Base-by-base conservation (phyloP, 2,797 vertebrate genomes). In the Microctenopoma lineatum region DNA sequence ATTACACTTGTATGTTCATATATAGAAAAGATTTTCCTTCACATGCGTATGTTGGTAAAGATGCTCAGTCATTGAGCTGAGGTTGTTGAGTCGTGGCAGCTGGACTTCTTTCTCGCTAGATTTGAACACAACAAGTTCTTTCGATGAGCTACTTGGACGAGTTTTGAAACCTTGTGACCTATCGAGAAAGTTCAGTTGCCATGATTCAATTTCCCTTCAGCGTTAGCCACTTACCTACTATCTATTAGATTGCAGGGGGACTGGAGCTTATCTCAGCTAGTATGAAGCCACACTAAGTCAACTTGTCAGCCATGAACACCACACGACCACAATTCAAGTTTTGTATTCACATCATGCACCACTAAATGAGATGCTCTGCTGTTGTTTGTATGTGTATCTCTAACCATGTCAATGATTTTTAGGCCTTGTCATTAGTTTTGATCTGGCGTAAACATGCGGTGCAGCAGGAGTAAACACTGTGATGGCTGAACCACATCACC, bases 391-490 rank as follows among this genome's bases (percentile, higher is more conserved):
- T 85, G 75, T 80, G 66, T 73, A 58, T 84, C 72, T 79, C 55
- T 58, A 51, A 65, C 44, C 53, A 63, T 59, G 70, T 75, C 64
- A 57, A 75, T 88, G 84, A 81, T 85, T 76, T 65, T 59, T 56
- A 1, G 68, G 61, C 65, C 80, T 81, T 80, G 87, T 90, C 84
- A 72, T 86, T 73, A 87, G 77, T 88, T 75, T 81, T 83, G 63
- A 83, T 86, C 82, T 79, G 2, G 1, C 66, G 73, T 90, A 90
- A 92, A 90, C 82, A 87, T 73, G 71, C 69, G n/a, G 66, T 58
- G 66, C 81, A 80, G 79, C 55, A 61, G 73, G 75, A 77, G 79
- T 84, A 92, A 92, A 92, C 87, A 91, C 60, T 69, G 66, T 59
- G 59, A 71, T 75, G 85, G 87, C 80, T 80, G 73, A 73, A 87